A percentile compares a stretch with the other conserved stretches of the same genome.
phyloP scores from a whole-genome alignment of 1,140 invertebrate species.

The Solenopsis invicta region DNA sequence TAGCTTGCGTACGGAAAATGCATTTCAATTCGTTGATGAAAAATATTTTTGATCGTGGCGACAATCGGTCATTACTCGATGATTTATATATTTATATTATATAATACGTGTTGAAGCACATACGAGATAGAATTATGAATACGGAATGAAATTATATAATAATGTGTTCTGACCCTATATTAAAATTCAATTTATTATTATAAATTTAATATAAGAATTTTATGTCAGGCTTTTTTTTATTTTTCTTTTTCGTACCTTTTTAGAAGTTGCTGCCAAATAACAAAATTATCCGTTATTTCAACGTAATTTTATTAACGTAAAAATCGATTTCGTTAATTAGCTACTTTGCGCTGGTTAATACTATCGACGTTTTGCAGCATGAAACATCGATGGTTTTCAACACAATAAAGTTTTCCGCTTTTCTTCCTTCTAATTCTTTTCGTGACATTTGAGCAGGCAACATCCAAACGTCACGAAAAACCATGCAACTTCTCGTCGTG shows the following conservation, averaged over 20 bases:
- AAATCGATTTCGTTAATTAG: neutral
- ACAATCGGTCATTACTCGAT: constrained; percentile 25
- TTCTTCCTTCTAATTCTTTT: neutral
- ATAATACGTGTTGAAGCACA: neutral
- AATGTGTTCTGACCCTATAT: neutral
- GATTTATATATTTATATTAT: neutral
- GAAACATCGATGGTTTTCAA: neutral
- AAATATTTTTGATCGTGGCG: constrained; percentile 28
- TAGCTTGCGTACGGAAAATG: constrained; percentile 51
- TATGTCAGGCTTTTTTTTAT: neutral
- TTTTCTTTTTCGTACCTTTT: neutral
- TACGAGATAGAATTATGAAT: neutral
- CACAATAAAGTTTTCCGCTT: constrained; percentile 2
- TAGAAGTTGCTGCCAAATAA: neutral
- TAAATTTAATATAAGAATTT: neutral
- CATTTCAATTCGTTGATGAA: constrained; percentile 49
- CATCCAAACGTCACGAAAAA: neutral
- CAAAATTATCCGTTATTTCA: neutral
- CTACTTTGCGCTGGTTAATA: neutral
- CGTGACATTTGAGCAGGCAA: neutral
- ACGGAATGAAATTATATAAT: constrained; percentile 12
- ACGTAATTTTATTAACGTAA: neutral
- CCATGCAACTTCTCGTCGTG: neutral
- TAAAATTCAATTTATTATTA: neutral
- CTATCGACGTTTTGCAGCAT: neutral